Evolutionary conservation across 2,797 vertebrate genomes (phyloP).

Genomic region (Ptychobarbus kaznakovi): DNA sequence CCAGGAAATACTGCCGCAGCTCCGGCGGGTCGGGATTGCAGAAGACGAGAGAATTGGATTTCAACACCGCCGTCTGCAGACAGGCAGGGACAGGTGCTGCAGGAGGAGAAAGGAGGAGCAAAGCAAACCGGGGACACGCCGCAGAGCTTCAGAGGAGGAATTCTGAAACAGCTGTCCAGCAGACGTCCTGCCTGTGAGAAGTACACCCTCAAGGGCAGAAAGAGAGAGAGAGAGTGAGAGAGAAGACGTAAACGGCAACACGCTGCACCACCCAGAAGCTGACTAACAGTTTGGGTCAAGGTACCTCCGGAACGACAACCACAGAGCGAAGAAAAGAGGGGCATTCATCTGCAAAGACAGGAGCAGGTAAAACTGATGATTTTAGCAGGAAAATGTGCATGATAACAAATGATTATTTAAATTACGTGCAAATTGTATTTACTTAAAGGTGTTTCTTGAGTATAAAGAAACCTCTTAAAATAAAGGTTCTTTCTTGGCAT

Average conservation of each 20-base stretch:
- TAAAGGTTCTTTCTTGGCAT: not conserved
- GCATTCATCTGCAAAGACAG: constrained; percentile 24
- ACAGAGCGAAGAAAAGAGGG: constrained; percentile 22
- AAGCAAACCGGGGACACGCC: constrained; percentile 65
- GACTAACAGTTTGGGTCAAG: constrained; percentile 44
- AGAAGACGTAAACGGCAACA: constrained; percentile 44
- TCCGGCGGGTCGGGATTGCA: constrained; percentile 4
- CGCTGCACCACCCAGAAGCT: constrained; percentile 52
- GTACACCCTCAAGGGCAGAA: constrained; percentile 53
- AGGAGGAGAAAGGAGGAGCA: constrained; percentile 52
- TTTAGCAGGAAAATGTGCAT: not conserved
- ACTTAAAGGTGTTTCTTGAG: not conserved
- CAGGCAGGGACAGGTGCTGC: constrained; percentile 60
- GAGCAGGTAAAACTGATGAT: constrained; percentile 52
- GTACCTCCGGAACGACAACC: constrained; percentile 30
- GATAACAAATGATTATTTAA: not conserved
- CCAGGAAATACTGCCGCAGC: constrained; percentile 20
- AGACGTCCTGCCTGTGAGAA: constrained; percentile 69
- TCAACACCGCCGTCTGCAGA: constrained; percentile 22
- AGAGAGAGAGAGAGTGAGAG: constrained; percentile 43
- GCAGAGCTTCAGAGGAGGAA: constrained; percentile 68
- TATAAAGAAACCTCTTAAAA: not conserved
- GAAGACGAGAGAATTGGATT: constrained; percentile 36
- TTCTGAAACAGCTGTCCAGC: constrained; percentile 83
- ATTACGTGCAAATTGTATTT: not conserved